Conservation (phyloP, 2,888 invertebrate genomes). For the Macrostomum cliftonense region DNA sequence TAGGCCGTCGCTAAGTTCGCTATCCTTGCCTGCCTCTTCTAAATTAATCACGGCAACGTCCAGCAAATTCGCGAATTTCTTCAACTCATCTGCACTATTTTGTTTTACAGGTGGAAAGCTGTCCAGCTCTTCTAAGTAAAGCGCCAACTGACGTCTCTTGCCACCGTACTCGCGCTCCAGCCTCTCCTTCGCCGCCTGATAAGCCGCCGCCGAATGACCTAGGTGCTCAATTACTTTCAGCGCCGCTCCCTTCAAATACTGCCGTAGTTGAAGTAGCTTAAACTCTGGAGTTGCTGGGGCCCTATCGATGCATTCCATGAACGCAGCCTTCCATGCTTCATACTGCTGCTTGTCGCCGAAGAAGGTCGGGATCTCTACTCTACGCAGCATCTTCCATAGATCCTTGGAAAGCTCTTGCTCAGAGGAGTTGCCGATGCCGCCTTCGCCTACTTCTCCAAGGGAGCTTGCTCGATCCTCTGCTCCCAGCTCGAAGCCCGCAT, state of each 20-base stretch:
- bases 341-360: slow-evolving; percentile 9
- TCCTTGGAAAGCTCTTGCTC: not conserved
- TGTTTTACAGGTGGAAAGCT: slow-evolving; percentile 6
- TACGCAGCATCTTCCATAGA: slow-evolving; percentile 5
- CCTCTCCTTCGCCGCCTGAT: slow-evolving; percentile 9
- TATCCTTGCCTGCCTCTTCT: slow-evolving; percentile 3
- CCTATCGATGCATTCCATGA: slow-evolving; percentile 8
- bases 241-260: slow-evolving; percentile 11
- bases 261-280: slow-evolving; percentile 11
- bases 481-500: no score
- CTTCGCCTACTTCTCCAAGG: no score
- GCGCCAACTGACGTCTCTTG: slow-evolving; percentile 4
- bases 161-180: slow-evolving; percentile 11
- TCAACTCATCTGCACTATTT: slow-evolving; percentile 4
- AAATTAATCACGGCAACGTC: slow-evolving; percentile 9
- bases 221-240: slow-evolving; percentile 5
- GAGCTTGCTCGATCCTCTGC: no score
- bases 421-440: no score
- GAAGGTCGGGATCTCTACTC: slow-evolving; percentile 10
- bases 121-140: slow-evolving; percentile 9
- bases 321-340: slow-evolving; percentile 12
- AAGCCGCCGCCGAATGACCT: slow-evolving; percentile 10
- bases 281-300: slow-evolving; percentile 12
- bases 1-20: slow-evolving; percentile 3
- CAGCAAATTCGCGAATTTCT: slow-evolving; percentile 7